Evolutionary conservation across 1,140 invertebrate genomes (phyloP).

Genomic region (Scaptodrosophila lebanonensis): DNA sequence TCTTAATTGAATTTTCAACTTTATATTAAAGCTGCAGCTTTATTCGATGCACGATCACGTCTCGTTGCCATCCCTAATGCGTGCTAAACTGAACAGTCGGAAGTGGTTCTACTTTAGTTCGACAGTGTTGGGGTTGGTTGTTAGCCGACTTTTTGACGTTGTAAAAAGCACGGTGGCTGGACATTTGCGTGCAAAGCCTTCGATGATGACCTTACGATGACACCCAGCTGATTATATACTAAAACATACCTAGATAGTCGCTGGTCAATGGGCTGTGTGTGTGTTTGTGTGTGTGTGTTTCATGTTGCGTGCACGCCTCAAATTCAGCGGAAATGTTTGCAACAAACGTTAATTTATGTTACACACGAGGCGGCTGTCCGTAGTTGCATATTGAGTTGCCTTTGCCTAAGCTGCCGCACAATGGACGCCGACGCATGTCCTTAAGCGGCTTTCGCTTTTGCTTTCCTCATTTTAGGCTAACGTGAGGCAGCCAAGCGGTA

Average conservation of each 20-base stretch:
- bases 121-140: background rate
- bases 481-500: conserved; percentile 53
- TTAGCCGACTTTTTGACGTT: conserved; percentile 45
- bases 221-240: conserved; percentile 72
- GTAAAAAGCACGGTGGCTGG: conserved; percentile 1
- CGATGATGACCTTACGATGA: conserved; percentile 75
- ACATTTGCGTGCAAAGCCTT: conserved; percentile 27
- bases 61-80: no score
- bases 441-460: conserved; percentile 56
- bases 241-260: conserved; percentile 33
- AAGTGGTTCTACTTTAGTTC: background rate
- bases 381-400: no score
- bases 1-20: no score
- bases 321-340: conserved; percentile 74
- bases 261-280: conserved; percentile 7
- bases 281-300: background rate
- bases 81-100: background rate
- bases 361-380: no score
- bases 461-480: conserved; percentile 65
- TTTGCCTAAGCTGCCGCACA: no score
- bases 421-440: no score
- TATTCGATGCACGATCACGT: no score
- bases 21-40: no score
- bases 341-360: conserved; percentile 70
- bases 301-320: conserved; percentile 48